Conservation (phyloP, 2,888 invertebrate genomes). For the Acleris holmiana region DNA sequence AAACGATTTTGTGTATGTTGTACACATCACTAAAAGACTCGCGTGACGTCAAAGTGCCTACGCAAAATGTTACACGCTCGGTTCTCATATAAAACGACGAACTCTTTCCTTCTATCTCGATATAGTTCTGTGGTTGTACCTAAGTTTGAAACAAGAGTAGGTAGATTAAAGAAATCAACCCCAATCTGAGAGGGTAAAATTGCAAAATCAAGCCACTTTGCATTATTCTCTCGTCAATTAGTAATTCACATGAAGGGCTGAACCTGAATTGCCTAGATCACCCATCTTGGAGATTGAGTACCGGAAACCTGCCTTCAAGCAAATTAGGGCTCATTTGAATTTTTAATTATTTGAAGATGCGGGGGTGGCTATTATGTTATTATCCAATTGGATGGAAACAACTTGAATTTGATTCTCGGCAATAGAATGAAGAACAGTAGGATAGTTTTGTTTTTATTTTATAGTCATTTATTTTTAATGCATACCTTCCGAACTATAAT, state of each 20-base stretch:
- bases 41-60: too few species aligned
- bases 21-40: too few species aligned
- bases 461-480: too few species aligned
- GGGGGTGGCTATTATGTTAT: slow-evolving; percentile 43
- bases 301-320: slow-evolving; percentile 61
- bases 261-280: slow-evolving; percentile 54
- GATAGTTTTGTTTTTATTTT: background rate
- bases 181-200: background rate
- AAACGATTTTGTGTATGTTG: too few species aligned
- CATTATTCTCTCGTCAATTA: slow-evolving; percentile 26
- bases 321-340: slow-evolving; percentile 71
- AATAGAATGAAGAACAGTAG: background rate
- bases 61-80: too few species aligned
- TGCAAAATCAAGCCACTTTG: background rate
- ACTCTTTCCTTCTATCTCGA: too few species aligned
- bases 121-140: too few species aligned
- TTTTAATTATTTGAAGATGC: slow-evolving; percentile 57
- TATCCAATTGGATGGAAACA: slow-evolving; percentile 52
- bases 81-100: too few species aligned
- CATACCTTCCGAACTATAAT: too few species aligned
- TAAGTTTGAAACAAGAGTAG: too few species aligned
- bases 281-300: slow-evolving; percentile 54
- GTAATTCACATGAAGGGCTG: slow-evolving; percentile 27
- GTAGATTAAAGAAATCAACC: too few species aligned
- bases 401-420: slow-evolving; percentile 49